Conservation (phyloP, 2,113 vertebrate species). For the Seriola dumerili region DNA sequence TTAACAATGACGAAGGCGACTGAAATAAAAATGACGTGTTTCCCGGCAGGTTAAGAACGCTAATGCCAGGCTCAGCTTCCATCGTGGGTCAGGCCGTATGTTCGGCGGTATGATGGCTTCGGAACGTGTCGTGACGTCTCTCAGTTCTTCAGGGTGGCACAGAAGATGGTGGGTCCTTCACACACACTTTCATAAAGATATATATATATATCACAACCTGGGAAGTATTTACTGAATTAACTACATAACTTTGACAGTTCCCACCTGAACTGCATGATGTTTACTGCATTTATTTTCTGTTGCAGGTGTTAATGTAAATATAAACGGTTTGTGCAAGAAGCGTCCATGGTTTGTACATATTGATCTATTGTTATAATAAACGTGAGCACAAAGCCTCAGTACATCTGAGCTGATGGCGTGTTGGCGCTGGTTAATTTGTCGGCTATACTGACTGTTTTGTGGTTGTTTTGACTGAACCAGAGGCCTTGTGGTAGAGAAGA, state of each 20-base stretch:
- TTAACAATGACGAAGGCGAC: not conserved
- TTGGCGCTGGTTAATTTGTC: no score
- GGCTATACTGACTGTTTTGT: not conserved
- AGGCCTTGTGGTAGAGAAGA: constrained; percentile 78
- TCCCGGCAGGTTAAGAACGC: constrained; percentile 85
- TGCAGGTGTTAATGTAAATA: no score
- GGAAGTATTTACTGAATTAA: no score
- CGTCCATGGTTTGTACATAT: no score
- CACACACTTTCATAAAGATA: not conserved
- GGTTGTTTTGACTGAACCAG: constrained; percentile 60
- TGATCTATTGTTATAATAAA: no score
- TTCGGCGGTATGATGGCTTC: constrained; percentile 87
- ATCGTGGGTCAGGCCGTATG: constrained; percentile 90
- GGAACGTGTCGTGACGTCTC: constrained; percentile 90
- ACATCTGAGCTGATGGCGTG: no score
- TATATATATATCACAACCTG: no score
- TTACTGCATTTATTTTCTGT: no score
- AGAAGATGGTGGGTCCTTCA: constrained; percentile 86
- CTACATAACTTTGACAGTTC: no score
- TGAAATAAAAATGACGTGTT: not conserved
- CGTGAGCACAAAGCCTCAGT: no score
- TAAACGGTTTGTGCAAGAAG: no score
- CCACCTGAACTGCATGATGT: no score
- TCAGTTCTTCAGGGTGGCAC: constrained; percentile 92
- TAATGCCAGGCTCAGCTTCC: constrained; percentile 87